A percentile compares a stretch with the other conserved stretches of the same genome.
Evolutionary conservation across 2,797 vertebrate genomes (phyloP).

Genomic region (Cirrhinus mrigala): DNA sequence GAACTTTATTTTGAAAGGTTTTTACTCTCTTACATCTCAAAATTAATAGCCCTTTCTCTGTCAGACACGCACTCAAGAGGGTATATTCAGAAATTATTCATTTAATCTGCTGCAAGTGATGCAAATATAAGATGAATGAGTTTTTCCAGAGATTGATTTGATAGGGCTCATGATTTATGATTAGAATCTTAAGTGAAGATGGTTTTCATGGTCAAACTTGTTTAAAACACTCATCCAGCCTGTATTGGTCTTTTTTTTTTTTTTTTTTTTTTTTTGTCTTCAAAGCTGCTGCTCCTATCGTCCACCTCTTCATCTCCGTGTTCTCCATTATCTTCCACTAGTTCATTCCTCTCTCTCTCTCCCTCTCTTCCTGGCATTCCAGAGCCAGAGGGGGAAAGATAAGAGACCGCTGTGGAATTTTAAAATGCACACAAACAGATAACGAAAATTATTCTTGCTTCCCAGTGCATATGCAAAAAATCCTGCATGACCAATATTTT

Average conservation of each 20-base stretch:
- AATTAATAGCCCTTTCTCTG: neutral
- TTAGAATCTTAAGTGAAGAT: constrained; percentile 50
- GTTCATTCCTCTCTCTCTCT: constrained; percentile 36
- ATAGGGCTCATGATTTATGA: constrained; percentile 31
- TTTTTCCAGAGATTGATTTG: neutral
- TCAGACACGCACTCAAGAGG: neutral
- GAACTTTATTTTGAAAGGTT: neutral
- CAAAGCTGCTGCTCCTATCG: constrained; percentile 44
- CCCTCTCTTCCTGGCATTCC: constrained; percentile 68
- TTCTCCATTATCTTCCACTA: constrained; percentile 66
- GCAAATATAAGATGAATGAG: neutral
- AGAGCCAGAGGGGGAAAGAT: constrained; percentile 67
- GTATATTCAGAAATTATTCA: neutral
- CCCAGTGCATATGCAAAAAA: neutral
- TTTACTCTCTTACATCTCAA: neutral
- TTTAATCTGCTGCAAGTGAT: neutral
- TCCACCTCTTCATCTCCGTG: constrained; percentile 61
- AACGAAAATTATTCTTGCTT: constrained; percentile 14
- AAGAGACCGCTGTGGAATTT: constrained; percentile 73
- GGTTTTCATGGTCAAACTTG: constrained; percentile 48
- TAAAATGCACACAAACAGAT: constrained; percentile 33
- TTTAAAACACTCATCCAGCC: constrained; percentile 2
- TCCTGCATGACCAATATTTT: neutral
- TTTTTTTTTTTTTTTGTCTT: neutral
- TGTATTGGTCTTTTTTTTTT: too few species aligned